Evolutionary conservation across 2,113 vertebrate species (phyloP).

Genomic region (Proteles cristata): DNA sequence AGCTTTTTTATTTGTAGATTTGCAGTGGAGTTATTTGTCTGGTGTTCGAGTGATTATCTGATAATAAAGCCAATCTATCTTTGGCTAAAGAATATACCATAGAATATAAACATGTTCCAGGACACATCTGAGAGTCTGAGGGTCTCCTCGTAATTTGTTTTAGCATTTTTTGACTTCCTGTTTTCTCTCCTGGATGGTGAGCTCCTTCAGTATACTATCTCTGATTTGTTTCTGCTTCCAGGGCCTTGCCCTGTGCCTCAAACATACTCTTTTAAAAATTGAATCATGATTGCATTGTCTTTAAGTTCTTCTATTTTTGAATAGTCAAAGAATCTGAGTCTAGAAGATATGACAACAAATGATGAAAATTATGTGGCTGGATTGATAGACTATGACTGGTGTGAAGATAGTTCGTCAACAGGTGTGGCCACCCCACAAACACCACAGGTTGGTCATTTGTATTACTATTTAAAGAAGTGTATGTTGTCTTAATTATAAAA

Average conservation of each 20-base stretch:
- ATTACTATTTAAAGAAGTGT: slow-evolving; percentile 48
- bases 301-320: slow-evolving; percentile 61
- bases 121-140: slow-evolving; percentile 11
- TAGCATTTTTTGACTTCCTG: background rate
- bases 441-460: slow-evolving; percentile 77
- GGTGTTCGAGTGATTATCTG: background rate
- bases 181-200: background rate
- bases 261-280: slow-evolving; percentile 10
- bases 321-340: slow-evolving; percentile 81
- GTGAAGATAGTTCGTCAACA: slow-evolving; percentile 75
- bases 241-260: background rate
- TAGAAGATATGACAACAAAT: slow-evolving; percentile 81
- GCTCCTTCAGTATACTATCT: background rate
- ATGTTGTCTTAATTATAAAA: slow-evolving; percentile 25
- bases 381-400: slow-evolving; percentile 83
- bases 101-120: background rate
- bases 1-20: slow-evolving; percentile 24
- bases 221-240: slow-evolving; percentile 42
- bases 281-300: background rate
- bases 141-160: background rate
- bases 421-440: slow-evolving; percentile 31
- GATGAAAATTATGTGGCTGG: slow-evolving; percentile 72
- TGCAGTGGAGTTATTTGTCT: slow-evolving; percentile 8
- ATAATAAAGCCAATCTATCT: background rate
- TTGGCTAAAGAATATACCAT: background rate